Percentiles rank a stretch among this genome's conserved stretches.
These are phyloP conservation scores for Micronycteris hirsuta DNA, from an alignment of 2,113 vertebrate genomes.

Conservation along the genomic window DNA sequence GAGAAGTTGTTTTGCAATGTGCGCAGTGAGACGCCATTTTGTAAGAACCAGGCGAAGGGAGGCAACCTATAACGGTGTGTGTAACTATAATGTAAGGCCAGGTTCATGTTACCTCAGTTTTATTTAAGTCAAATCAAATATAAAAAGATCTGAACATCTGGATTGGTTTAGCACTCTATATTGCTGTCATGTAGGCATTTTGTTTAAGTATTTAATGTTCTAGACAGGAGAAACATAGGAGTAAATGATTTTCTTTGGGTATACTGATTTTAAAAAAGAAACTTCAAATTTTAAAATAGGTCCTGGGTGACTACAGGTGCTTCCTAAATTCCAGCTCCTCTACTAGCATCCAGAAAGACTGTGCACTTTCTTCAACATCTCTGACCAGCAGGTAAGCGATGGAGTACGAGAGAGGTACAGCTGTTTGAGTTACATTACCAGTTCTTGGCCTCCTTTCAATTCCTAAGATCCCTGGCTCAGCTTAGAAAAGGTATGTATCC, in stretches of 20 bases:
- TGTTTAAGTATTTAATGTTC: not conserved
- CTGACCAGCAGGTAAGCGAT: not conserved
- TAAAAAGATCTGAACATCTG: slow-evolving; percentile 40
- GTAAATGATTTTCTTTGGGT: not conserved
- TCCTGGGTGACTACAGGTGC: not conserved
- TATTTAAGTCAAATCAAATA: slow-evolving; percentile 31
- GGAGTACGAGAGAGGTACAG: accelerated
- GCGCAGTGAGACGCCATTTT: not conserved
- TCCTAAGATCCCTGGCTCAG: not conserved
- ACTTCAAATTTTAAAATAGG: not conserved
- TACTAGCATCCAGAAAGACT: not conserved
- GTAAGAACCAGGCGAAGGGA: not conserved
- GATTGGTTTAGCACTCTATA: slow-evolving; percentile 37
- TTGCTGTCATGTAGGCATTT: not conserved
- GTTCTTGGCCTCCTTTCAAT: not conserved
- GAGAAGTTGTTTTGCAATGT: not conserved
- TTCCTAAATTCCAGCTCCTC: not conserved
- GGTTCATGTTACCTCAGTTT: not conserved
- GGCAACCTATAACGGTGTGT: not conserved
- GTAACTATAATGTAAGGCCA: not conserved
- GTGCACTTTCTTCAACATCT: not conserved
- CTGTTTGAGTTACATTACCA: not conserved
- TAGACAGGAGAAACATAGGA: not conserved
- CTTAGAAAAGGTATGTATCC: not conserved
- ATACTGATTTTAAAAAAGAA: not conserved